Evolutionary conservation across 2,113 vertebrate species (phyloP).

Genomic region (Sisor rabdophorus): DNA sequence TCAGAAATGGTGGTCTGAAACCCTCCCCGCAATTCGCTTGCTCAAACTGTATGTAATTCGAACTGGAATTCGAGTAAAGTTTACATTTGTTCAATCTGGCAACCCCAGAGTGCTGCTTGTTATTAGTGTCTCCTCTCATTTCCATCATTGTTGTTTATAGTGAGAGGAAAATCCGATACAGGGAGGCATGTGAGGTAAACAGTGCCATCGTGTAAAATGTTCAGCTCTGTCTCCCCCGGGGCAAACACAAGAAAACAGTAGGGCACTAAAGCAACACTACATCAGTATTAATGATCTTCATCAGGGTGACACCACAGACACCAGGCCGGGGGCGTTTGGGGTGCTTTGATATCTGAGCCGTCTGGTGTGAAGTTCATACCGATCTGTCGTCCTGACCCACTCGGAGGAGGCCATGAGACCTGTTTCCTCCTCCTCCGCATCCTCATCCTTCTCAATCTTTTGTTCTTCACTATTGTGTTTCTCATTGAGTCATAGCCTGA

Average conservation of each 20-base stretch:
- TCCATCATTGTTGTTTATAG: neutral
- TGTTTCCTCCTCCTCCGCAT: neutral
- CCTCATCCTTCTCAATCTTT: neutral
- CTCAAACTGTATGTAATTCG: neutral
- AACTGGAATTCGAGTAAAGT: neutral
- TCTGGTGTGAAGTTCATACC: constrained; percentile 11
- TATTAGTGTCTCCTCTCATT: neutral
- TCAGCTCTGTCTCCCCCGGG: neutral
- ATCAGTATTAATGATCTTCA: constrained; percentile 27
- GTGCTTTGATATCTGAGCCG: constrained; percentile 20
- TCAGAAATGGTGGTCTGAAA: neutral
- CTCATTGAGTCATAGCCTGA: constrained; percentile 13
- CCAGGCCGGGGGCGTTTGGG: constrained; percentile 7
- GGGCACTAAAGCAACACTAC: constrained; percentile 8
- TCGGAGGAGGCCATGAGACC: constrained; percentile 12
- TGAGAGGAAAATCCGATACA: neutral
- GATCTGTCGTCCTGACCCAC: constrained; percentile 4
- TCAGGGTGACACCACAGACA: constrained; percentile 16
- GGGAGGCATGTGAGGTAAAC: neutral
- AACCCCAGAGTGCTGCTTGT: constrained; percentile 1
- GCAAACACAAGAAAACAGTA: neutral
- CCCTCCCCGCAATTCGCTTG: neutral
- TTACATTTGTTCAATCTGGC: neutral
- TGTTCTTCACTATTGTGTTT: constrained; percentile 26
- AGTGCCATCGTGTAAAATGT: constrained; percentile 1